Evolutionary conservation across 2,888 invertebrate species (phyloP).

Genomic region (Aspidiotus destructor): DNA sequence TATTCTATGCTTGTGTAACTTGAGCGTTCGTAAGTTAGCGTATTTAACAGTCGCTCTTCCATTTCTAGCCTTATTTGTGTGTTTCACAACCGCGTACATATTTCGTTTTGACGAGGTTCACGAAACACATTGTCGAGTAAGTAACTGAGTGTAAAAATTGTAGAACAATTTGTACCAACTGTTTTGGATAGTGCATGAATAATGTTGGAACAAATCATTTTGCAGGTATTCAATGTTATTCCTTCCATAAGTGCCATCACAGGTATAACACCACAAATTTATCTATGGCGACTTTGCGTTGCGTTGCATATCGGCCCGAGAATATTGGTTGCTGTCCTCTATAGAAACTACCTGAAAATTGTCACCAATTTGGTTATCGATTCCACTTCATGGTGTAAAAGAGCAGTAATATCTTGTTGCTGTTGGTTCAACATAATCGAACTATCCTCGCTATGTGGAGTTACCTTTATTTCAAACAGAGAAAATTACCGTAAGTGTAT

Average conservation of each 20-base stretch:
- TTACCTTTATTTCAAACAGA: slow-evolving; percentile 85
- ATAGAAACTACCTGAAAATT: slow-evolving; percentile 69
- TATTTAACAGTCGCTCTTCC: slow-evolving; percentile 75
- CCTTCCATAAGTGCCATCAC: slow-evolving; percentile 94
- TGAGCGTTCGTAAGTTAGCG: slow-evolving; percentile 71
- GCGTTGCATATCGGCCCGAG: slow-evolving; percentile 87
- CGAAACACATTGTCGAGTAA: slow-evolving; percentile 88
- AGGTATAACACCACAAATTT: slow-evolving; percentile 82
- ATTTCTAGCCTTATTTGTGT: slow-evolving; percentile 69
- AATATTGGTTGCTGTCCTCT: slow-evolving; percentile 76
- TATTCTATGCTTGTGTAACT: neutral
- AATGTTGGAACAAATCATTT: neutral
- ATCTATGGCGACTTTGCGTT: slow-evolving; percentile 84
- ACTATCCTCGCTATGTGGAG: slow-evolving; percentile 75
- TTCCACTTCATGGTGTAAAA: slow-evolving; percentile 30
- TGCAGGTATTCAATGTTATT: slow-evolving; percentile 83
- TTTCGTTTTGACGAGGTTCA: slow-evolving; percentile 90
- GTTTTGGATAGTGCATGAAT: no score
- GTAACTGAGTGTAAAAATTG: no score
- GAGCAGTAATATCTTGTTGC: slow-evolving; percentile 50
- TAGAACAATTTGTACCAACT: neutral
- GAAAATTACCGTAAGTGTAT: slow-evolving; percentile 82
- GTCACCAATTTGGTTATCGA: slow-evolving; percentile 46
- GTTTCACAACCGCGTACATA: slow-evolving; percentile 79
- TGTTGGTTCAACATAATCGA: slow-evolving; percentile 78